phyloP scores from a whole-genome alignment of 2,888 invertebrate species.

The Pterostichus niger region DNA sequence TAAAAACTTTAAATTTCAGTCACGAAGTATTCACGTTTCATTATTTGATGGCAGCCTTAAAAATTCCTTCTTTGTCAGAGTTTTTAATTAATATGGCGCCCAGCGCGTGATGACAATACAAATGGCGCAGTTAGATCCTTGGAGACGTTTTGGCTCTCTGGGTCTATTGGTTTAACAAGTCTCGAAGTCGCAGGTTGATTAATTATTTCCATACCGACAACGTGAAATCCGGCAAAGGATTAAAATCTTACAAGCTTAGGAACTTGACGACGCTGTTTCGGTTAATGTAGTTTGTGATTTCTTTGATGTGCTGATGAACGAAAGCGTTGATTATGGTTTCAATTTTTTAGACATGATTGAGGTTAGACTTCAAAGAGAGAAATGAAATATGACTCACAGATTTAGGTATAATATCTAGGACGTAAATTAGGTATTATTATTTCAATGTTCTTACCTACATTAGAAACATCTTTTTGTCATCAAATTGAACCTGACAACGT shows the following conservation, averaged over 20 bases:
- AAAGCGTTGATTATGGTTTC: conserved; percentile 18
- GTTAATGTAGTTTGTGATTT: conserved; percentile 28
- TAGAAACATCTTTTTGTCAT: no score
- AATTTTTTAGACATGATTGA: not conserved
- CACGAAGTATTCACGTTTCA: conserved; percentile 27
- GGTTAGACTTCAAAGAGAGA: conserved; percentile 2
- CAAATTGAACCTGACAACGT: no score
- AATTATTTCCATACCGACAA: conserved; percentile 39
- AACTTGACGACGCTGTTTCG: conserved; percentile 6
- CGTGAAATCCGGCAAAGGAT: not conserved
- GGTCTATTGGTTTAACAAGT: not conserved
- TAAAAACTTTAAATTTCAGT: conserved; percentile 40
- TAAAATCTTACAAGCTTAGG: conserved; percentile 44
- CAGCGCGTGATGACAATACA: conserved; percentile 51
- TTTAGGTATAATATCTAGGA: no score
- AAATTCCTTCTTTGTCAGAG: conserved; percentile 25
- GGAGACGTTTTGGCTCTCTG: not conserved
- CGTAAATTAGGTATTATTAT: no score
- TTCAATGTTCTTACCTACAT: no score
- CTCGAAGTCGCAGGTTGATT: conserved; percentile 26
- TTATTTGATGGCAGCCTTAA: conserved; percentile 1
- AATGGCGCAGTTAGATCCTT: not conserved
- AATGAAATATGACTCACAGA: not conserved
- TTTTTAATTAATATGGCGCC: conserved; percentile 57
- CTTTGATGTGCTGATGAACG: conserved; percentile 30